Evolutionary conservation across 2,888 invertebrate species (phyloP).

Genomic region (Apamea anceps): DNA sequence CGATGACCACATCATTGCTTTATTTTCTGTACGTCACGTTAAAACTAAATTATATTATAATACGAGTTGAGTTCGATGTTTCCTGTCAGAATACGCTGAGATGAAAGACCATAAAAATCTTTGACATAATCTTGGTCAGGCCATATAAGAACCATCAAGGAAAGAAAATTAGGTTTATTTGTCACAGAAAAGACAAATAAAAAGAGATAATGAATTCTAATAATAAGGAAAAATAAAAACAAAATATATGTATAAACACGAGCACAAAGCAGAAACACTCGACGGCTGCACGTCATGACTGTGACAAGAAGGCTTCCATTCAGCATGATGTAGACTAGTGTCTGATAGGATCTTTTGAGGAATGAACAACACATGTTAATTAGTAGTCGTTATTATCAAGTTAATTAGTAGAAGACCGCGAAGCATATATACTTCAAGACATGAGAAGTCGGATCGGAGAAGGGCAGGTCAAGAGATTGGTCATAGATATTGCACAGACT

Average conservation of each 20-base stretch:
- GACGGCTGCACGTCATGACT: too few species aligned
- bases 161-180: too few species aligned
- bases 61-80: too few species aligned
- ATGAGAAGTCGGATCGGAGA: not conserved
- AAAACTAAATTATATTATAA: too few species aligned
- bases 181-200: too few species aligned
- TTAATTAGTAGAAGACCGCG: not conserved
- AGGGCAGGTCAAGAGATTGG: not conserved
- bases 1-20: not conserved
- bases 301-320: too few species aligned
- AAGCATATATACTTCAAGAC: not conserved
- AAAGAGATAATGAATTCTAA: too few species aligned
- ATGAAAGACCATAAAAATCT: too few species aligned
- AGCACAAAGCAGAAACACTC: too few species aligned
- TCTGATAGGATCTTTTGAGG: not conserved
- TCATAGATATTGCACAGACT: not conserved
- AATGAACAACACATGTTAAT: not conserved
- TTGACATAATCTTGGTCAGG: not conserved
- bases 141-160: not conserved
- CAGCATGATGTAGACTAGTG: not conserved
- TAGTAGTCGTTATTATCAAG: not conserved
- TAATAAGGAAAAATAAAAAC: too few species aligned
- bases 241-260: too few species aligned
- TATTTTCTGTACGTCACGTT: not conserved
- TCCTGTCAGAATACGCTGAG: too few species aligned